A percentile compares a stretch with the other conserved stretches of the same genome.
These are phyloP conservation scores for Indri indri DNA, from an alignment of 2,113 vertebrate genomes.

Conservation along the genomic window DNA sequence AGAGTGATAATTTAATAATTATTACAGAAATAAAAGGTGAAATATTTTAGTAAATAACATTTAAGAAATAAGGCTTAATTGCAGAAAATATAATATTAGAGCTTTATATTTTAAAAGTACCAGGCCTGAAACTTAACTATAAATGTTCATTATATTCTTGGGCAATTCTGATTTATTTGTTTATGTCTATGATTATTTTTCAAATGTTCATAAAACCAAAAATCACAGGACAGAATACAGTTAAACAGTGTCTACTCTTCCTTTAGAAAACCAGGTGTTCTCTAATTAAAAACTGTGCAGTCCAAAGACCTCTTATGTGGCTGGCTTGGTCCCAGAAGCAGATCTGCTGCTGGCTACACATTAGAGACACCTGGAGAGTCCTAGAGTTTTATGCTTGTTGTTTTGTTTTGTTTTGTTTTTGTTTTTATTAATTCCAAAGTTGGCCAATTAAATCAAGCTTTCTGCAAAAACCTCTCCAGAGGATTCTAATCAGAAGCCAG, in stretches of 20 bases:
- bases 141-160: not conserved
- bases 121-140: not conserved
- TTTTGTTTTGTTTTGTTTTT: not conserved
- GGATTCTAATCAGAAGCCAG: not conserved
- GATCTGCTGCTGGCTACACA: not conserved
- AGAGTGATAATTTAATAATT: not conserved
- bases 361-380: not conserved
- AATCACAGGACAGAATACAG: not conserved
- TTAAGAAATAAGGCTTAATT: not conserved
- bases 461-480: not conserved
- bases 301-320: not conserved
- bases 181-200: not conserved
- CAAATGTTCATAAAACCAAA: not conserved
- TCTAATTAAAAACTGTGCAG: not conserved
- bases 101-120: not conserved
- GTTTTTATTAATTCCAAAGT: constrained; percentile 35
- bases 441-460: constrained; percentile 14
- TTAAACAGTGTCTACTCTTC: not conserved
- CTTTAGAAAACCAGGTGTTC: not conserved
- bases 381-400: not conserved
- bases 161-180: not conserved
- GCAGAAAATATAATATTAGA: constrained; percentile 1
- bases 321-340: not conserved
- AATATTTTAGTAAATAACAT: constrained; percentile 10
- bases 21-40: not conserved